These are phyloP conservation scores for Colius striatus DNA, from an alignment of 2,113 vertebrate species.

Conservation along the genomic window DNA sequence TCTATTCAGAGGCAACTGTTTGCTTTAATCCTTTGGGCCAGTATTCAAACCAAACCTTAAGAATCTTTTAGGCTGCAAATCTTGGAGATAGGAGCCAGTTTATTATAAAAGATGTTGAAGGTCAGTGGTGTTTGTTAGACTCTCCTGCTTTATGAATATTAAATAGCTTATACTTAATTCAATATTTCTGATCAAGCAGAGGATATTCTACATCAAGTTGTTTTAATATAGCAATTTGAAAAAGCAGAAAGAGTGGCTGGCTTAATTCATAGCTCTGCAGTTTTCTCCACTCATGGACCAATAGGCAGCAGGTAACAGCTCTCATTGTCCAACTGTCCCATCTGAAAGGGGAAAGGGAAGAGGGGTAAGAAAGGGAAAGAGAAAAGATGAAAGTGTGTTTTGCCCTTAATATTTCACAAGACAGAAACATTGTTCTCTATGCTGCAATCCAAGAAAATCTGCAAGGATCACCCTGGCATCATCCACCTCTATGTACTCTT, in stretches of 20 bases:
- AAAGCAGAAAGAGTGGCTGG: background rate
- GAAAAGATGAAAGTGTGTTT: background rate
- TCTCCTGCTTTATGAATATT: background rate
- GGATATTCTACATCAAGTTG: background rate
- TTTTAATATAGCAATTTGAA: background rate
- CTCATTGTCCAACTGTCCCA: rapidly evolving
- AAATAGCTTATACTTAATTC: background rate
- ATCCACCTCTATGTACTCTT: background rate
- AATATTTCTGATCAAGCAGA: background rate
- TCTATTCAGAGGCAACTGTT: background rate
- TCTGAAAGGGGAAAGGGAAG: background rate
- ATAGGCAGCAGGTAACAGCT: background rate
- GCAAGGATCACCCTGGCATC: background rate
- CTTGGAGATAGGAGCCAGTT: background rate
- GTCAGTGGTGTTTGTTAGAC: background rate
- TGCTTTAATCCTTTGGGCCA: background rate
- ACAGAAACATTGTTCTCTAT: background rate
- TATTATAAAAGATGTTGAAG: background rate
- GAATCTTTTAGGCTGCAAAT: background rate
- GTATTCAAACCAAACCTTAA: background rate
- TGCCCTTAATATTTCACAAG: background rate
- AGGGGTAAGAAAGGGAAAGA: background rate
- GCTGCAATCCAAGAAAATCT: background rate
- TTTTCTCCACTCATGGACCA: background rate
- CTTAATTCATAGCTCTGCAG: background rate